phyloP scores from a whole-genome alignment of 1,140 invertebrate species.

The Meteorus sp. region DNA sequence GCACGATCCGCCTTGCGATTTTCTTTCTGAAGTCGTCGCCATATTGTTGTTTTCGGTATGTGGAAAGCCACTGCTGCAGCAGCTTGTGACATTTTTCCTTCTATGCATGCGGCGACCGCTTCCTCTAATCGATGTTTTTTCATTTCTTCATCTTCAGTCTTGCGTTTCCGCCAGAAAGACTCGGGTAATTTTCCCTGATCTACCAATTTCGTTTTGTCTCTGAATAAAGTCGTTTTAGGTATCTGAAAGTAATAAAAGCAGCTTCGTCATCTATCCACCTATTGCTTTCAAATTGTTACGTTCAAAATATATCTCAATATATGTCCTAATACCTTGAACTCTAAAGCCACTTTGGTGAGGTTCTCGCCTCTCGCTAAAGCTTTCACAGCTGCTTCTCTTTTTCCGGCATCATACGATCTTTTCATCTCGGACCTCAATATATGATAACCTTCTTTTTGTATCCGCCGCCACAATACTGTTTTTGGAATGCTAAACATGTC shows the following conservation, averaged over 20 bases:
- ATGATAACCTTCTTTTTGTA: constrained; percentile 58
- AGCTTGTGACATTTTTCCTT: constrained; percentile 64
- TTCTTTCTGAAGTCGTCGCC: constrained; percentile 61
- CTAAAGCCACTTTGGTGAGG: constrained; percentile 60
- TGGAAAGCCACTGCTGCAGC: constrained; percentile 60
- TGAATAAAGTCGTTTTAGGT: constrained; percentile 65
- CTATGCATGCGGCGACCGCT: constrained; percentile 61
- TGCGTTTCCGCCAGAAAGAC: constrained; percentile 57
- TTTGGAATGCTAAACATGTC: constrained; percentile 63
- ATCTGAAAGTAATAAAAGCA: no score
- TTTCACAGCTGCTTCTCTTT: constrained; percentile 59
- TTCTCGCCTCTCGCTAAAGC: constrained; percentile 62
- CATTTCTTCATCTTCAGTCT: constrained; percentile 55
- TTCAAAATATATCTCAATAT: no score
- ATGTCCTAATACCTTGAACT: constrained; percentile 58
- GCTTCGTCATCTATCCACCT: neutral
- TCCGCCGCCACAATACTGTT: constrained; percentile 65
- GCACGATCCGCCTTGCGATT: constrained; percentile 21
- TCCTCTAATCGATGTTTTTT: constrained; percentile 60
- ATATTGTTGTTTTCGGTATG: constrained; percentile 66
- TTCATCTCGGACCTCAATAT: constrained; percentile 53
- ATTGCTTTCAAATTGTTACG: no score
- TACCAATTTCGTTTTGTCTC: constrained; percentile 62
- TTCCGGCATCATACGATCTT: constrained; percentile 56
- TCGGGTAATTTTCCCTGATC: constrained; percentile 61